These are phyloP conservation scores for Bruchidius siliquastri DNA, from an alignment of 2,888 invertebrate species.

Conservation along the genomic window DNA sequence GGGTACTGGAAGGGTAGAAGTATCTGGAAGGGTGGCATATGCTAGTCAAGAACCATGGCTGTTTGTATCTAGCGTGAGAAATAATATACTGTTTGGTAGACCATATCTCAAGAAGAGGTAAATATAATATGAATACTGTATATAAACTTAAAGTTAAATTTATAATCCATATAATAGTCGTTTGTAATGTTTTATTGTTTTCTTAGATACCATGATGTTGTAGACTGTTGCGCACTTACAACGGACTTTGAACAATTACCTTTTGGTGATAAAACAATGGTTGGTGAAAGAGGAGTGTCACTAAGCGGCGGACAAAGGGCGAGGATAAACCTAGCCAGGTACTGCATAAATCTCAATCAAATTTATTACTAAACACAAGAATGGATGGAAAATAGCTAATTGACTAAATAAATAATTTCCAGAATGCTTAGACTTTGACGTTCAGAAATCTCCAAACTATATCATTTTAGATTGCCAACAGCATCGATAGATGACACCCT, in stretches of 20 bases:
- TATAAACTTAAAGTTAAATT: too few relatives aligned
- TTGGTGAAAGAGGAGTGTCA: constrained; percentile 74
- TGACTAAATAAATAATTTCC: too few relatives aligned
- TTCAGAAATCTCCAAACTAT: too few relatives aligned
- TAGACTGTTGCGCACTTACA: constrained; percentile 60
- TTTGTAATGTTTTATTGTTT: background rate
- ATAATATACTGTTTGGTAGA: constrained; percentile 77
- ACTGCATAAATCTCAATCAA: background rate
- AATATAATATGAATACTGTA: constrained; percentile 3
- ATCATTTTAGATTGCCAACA: too few relatives aligned
- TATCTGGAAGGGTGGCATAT: constrained; percentile 63
- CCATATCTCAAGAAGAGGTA: constrained; percentile 54
- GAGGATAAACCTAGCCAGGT: constrained; percentile 63
- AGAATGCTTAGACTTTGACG: too few relatives aligned
- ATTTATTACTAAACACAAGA: too few relatives aligned
- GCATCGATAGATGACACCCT: too few relatives aligned
- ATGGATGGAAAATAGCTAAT: too few relatives aligned
- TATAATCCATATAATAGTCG: background rate
- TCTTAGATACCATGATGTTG: constrained; percentile 40
- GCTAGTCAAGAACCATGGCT: constrained; percentile 81
- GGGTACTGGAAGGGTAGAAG: constrained; percentile 53
- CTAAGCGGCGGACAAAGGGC: constrained; percentile 81
- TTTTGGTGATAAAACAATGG: constrained; percentile 67
- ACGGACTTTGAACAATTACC: constrained; percentile 70
- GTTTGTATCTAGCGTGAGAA: constrained; percentile 64